These are phyloP conservation scores for Drosophila melanosoma DNA, from an alignment of 2,888 invertebrate genomes.

Conservation along the genomic window DNA sequence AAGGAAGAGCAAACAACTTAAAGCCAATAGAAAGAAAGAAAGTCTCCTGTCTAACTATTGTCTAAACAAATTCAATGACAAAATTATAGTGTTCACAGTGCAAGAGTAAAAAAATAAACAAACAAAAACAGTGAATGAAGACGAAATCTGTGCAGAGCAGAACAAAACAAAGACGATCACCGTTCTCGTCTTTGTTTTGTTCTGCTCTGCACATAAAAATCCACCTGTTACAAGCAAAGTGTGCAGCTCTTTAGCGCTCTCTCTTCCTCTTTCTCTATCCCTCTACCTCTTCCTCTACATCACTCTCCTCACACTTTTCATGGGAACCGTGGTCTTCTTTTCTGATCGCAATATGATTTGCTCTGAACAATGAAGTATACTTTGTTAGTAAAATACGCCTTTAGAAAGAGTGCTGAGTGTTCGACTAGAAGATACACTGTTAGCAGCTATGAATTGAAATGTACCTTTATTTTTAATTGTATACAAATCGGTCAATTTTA, in stretches of 20 bases:
- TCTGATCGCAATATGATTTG: constrained; percentile 35
- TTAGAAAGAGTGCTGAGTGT: background rate
- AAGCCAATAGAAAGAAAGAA: background rate
- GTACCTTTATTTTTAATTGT: background rate
- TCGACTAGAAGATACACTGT: background rate
- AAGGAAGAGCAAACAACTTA: background rate
- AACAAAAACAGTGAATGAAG: constrained; percentile 31
- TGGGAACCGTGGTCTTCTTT: constrained; percentile 19
- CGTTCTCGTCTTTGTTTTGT: constrained; percentile 8
- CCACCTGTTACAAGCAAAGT: constrained; percentile 58
- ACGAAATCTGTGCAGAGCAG: constrained; percentile 28
- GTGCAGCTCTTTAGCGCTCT: constrained; percentile 1
- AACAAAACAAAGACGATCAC: constrained; percentile 33
- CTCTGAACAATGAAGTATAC: background rate
- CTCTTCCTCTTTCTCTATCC: background rate
- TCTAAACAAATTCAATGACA: background rate
- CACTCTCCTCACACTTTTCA: background rate
- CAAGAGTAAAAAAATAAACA: constrained; percentile 30
- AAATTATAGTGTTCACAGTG: background rate
- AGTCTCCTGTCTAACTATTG: background rate
- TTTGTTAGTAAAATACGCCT: background rate
- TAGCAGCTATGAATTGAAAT: background rate
- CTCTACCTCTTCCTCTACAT: constrained; percentile 2
- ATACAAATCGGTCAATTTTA: background rate
- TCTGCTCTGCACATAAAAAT: constrained; percentile 19